A percentile compares a stretch with the other conserved stretches of the same genome.
These are phyloP conservation scores for Eulemur coronatus DNA, from an alignment of 2,797 vertebrate species.

Conservation along the genomic window DNA sequence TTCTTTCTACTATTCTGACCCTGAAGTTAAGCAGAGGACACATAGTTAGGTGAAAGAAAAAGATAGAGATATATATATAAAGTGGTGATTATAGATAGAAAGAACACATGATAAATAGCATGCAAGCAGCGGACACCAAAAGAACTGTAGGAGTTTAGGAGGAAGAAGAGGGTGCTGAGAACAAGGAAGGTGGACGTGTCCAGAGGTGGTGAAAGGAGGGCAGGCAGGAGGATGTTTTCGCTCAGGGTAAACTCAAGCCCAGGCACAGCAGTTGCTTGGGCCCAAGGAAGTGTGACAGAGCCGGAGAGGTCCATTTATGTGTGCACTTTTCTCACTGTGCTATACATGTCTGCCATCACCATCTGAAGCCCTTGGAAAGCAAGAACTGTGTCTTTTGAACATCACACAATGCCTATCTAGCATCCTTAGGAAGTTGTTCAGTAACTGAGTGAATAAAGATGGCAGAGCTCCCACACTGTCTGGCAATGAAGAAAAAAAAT, in stretches of 20 bases:
- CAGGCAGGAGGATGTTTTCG: neutral
- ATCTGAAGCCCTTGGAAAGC: no score
- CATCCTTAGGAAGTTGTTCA: neutral
- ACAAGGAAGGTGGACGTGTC: neutral
- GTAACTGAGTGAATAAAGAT: neutral
- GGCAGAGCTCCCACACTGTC: no score
- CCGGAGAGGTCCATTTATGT: neutral
- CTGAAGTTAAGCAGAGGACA: neutral
- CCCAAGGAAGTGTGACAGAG: neutral
- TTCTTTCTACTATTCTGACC: neutral
- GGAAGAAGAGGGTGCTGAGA: neutral
- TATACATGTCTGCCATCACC: neutral
- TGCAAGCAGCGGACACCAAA: neutral
- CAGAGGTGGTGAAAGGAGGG: neutral
- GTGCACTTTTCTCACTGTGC: neutral
- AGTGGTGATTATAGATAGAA: neutral
- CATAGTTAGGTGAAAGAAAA: neutral
- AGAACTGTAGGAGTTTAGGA: neutral
- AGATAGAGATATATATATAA: neutral
- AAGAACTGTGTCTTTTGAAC: neutral
- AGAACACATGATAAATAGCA: neutral
- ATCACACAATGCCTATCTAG: neutral
- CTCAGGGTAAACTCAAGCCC: neutral
- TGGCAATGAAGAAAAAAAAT: no score
- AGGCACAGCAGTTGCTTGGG: rapidly evolving